phyloP scores from a whole-genome alignment of 2,797 vertebrate genomes.

The Muscicapa striata region DNA sequence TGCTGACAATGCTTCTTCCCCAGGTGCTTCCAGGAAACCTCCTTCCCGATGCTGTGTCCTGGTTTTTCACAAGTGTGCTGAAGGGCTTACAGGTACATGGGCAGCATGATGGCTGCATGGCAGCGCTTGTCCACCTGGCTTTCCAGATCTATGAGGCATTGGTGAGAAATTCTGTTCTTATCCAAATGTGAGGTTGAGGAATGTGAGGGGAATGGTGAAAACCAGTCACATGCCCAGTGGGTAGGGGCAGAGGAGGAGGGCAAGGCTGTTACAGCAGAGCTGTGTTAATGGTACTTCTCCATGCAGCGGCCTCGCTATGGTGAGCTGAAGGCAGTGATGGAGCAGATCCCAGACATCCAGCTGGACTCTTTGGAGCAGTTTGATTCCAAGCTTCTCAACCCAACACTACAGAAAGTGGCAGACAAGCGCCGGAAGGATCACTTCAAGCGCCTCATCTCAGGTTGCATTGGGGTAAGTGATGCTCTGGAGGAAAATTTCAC shows the following conservation, averaged over 20 bases:
- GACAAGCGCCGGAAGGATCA: conserved; percentile 94
- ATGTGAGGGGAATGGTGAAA: not conserved
- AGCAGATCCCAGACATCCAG: conserved; percentile 90
- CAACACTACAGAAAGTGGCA: conserved; percentile 81
- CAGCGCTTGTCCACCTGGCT: conserved; percentile 87
- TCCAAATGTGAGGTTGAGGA: not conserved
- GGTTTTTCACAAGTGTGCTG: conserved; percentile 92
- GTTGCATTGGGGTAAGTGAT: conserved; percentile 90
- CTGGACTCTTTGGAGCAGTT: conserved; percentile 88
- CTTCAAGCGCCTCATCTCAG: conserved; percentile 93
- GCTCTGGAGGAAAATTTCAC: not conserved
- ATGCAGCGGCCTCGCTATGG: conserved; percentile 87
- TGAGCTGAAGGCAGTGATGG: conserved; percentile 90
- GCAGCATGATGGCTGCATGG: conserved; percentile 92
- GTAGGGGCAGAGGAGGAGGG: not conserved
- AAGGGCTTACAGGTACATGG: conserved; percentile 91
- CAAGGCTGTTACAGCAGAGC: not conserved
- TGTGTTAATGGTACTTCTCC: not conserved
- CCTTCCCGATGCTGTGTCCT: conserved; percentile 89
- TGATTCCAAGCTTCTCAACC: conserved; percentile 87
- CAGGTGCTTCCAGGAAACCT: conserved; percentile 88
- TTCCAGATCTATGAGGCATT: conserved; percentile 93
- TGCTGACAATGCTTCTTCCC: conserved; percentile 28
- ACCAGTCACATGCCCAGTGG: not conserved
- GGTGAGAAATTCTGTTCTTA: conserved; percentile 79